Conservation (phyloP, 92 coral and sea anemone species). For the Porites lobata region DNA sequence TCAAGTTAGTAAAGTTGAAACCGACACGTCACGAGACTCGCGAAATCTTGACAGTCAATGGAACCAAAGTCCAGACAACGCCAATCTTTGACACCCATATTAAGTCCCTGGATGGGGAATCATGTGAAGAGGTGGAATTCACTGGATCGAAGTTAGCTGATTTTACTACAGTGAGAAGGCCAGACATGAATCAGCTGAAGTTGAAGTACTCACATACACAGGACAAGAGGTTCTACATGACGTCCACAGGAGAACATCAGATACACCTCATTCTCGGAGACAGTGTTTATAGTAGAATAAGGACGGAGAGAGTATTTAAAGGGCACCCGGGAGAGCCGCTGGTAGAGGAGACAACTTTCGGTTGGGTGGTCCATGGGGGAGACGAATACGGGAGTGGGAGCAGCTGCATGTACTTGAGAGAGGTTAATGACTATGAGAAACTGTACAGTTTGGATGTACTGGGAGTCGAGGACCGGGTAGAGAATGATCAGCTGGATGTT, state of each 20-base stretch:
- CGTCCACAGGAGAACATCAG: neutral
- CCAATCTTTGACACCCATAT: too few species aligned
- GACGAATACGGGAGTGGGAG: constrained; percentile 38
- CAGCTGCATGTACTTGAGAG: constrained; percentile 59
- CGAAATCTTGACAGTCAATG: too few species aligned
- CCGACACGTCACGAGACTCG: too few species aligned
- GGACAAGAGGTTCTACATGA: constrained; percentile 32
- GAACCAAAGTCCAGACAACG: too few species aligned
- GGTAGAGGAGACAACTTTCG: constrained; percentile 63
- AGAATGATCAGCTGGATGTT: too few species aligned
- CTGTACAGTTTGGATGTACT: too few species aligned
- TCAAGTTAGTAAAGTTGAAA: too few species aligned
- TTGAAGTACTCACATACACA: constrained; percentile 13
- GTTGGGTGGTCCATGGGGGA: constrained; percentile 66
- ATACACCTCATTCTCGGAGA: constrained; percentile 3
- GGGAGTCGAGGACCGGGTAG: too few species aligned
- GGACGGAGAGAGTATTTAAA: constrained; percentile 48
- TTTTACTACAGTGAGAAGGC: constrained; percentile 22
- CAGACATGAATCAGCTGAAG: constrained; percentile 14
- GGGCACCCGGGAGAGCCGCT: constrained; percentile 60
- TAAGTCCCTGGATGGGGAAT: too few species aligned
- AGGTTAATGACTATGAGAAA: constrained; percentile 42
- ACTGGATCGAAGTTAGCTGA: constrained; percentile 15
- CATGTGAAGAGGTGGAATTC: neutral
- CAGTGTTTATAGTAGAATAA: constrained; percentile 11